A percentile compares a stretch with the other conserved stretches of the same genome.
These are phyloP conservation scores for Crenuchus spilurus DNA, from an alignment of 2,797 vertebrate genomes.

Conservation along the genomic window DNA sequence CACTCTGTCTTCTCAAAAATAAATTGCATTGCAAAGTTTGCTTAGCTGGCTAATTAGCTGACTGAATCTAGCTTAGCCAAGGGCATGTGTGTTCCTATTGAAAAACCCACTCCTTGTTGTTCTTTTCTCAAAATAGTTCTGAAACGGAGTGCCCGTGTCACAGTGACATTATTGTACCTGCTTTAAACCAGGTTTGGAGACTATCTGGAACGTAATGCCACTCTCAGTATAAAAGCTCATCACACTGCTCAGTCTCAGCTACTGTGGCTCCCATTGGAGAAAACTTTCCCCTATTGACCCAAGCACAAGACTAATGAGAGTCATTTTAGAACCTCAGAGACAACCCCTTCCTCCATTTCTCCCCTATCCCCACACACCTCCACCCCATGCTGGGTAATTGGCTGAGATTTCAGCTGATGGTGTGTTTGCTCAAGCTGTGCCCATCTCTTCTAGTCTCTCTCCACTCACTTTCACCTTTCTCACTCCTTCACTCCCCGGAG, in stretches of 20 bases:
- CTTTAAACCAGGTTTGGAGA: background rate
- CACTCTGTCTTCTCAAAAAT: background rate
- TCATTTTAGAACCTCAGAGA: constrained; percentile 42
- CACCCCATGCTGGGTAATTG: constrained; percentile 66
- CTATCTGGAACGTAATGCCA: background rate
- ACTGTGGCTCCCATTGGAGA: constrained; percentile 37
- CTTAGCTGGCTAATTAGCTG: background rate
- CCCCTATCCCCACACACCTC: constrained; percentile 16
- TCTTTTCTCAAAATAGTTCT: background rate
- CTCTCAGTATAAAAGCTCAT: constrained; percentile 1
- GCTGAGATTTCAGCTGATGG: constrained; percentile 75
- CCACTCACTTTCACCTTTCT: constrained; percentile 3
- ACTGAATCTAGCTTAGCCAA: background rate
- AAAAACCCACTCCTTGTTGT: background rate
- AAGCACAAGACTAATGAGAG: constrained; percentile 55
- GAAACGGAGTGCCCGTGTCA: background rate
- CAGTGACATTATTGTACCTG: background rate
- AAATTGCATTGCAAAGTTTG: background rate
- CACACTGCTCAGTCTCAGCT: constrained; percentile 16
- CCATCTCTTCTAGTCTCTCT: background rate
- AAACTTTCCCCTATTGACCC: constrained; percentile 52
- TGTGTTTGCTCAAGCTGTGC: constrained; percentile 60
- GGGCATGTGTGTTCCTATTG: background rate
- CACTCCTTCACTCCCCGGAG: background rate
- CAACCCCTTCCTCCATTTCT: constrained; percentile 26